A percentile compares a stretch with the other conserved stretches of the same genome.
Conservation (phyloP, 2,888 invertebrate species). For the Troglohyphantes excavatus region DNA sequence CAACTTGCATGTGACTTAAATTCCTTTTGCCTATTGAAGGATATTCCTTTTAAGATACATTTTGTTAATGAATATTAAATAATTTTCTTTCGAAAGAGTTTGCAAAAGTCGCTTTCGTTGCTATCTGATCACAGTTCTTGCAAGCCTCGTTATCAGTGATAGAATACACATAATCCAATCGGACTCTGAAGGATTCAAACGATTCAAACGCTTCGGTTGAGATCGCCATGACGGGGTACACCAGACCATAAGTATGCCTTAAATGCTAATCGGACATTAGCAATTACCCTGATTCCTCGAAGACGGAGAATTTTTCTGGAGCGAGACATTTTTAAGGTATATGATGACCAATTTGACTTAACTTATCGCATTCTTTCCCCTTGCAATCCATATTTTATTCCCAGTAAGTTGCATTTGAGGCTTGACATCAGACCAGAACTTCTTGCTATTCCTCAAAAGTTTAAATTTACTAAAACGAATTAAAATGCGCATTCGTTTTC, state of each 20-base stretch:
- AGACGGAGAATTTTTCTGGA: background rate
- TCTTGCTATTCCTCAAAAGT: no score
- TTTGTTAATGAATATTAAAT: no score
- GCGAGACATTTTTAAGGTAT: slow-evolving; percentile 14
- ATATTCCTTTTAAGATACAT: no score
- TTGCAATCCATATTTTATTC: no score
- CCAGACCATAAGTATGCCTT: background rate
- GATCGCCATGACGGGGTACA: background rate
- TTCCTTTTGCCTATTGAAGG: no score
- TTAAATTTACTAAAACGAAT: no score
- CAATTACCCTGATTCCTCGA: background rate
- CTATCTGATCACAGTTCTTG: background rate
- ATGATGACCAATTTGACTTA: no score
- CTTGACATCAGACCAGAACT: no score
- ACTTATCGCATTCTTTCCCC: no score
- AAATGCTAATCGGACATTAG: background rate
- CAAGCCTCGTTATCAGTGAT: background rate
- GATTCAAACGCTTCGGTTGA: background rate
- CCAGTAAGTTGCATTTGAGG: no score
- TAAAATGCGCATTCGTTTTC: no score
- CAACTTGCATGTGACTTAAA: no score
- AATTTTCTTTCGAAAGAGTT: background rate
- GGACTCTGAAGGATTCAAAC: background rate
- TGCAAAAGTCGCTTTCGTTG: background rate
- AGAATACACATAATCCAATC: background rate